Evolutionary conservation across 1,140 invertebrate genomes (phyloP), one percentile per base, ranked within the genome.

Genomic region (Theocolax elegans): DNA sequence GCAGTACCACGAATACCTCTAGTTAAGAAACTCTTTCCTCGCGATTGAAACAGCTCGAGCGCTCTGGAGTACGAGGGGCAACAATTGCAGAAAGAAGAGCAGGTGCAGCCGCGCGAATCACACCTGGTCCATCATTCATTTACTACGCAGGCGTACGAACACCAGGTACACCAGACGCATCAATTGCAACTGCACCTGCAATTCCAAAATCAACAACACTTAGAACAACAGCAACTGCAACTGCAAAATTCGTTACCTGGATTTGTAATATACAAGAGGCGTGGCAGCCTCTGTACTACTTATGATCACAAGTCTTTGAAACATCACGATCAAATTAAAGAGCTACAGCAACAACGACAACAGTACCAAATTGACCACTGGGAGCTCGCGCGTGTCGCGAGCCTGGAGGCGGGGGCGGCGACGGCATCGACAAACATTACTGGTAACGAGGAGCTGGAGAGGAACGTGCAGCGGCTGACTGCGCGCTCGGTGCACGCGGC

Each of bases 41-140:
- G 7, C 6, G n/a, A 29, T 27, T 27, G 21, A 10, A 23, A 13
- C n/a, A 21, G 10, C 35, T 42, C 31, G 31, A 35, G 56, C 56
- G 68, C 59, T 63, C 68, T 70, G 68, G 68, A 70, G 68, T 38
- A 64, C 51, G 59, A 70, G 58, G 58, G 46, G 68, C 58, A 69
- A 48, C 59, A 25, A 38, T 44, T 31, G n/a, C 54, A n/a, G 29
- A 38, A 49, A 62, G 27, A 58, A 53, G 40, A 48, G 44, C 60
- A 48, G 54, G 68, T 38, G 27, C 51, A 35, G 17, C 35, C 35
- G 42, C 59, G 23, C 4, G 4, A 35, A 10, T 10, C 31, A 19
- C 19, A 12, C 40, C 59, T 27, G 59, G n/a, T 9, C 25, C 31
- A 25, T n/a, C 48, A 6, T 17, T 35, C 10, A 35, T 35, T 10